phyloP scores from a whole-genome alignment of 2,888 invertebrate species.

The Agrilus biguttatus region DNA sequence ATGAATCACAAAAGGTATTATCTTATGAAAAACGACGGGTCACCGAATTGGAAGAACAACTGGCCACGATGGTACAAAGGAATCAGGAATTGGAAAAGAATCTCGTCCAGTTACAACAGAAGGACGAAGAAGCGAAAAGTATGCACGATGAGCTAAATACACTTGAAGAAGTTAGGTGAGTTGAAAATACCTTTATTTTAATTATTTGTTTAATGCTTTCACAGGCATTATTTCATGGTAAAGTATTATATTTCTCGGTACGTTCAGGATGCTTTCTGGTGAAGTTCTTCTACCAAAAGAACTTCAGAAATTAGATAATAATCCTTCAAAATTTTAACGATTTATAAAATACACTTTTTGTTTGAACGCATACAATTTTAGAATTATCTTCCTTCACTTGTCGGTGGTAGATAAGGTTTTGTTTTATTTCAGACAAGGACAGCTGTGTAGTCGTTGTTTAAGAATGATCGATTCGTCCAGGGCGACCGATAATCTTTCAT shows the following conservation, averaged over 20 bases:
- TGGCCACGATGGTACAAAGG: slow-evolving; percentile 54
- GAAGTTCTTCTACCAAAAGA: too few relatives aligned
- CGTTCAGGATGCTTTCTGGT: too few relatives aligned
- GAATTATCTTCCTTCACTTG: too few relatives aligned
- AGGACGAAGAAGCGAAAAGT: slow-evolving; percentile 64
- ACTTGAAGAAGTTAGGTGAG: slow-evolving; percentile 72
- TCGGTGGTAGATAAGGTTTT: slow-evolving; percentile 1
- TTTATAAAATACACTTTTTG: too few relatives aligned
- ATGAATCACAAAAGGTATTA: slow-evolving; percentile 52
- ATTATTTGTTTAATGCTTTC: too few relatives aligned
- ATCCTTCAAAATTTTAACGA: too few relatives aligned
- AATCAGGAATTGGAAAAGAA: slow-evolving; percentile 58
- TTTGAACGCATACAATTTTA: too few relatives aligned
- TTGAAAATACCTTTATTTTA: background rate
- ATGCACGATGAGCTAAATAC: slow-evolving; percentile 73
- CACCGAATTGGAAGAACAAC: slow-evolving; percentile 62
- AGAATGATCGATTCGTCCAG: slow-evolving; percentile 43
- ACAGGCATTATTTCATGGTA: too few relatives aligned
- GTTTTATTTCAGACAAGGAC: slow-evolving; percentile 51
- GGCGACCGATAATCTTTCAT: slow-evolving; percentile 42
- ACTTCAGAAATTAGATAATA: too few relatives aligned
- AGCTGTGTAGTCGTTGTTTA: slow-evolving; percentile 67
- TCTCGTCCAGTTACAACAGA: slow-evolving; percentile 44
- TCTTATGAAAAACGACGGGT: slow-evolving; percentile 58
- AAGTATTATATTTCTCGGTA: too few relatives aligned